Conservation (phyloP, 2,888 invertebrate species). For the Listrodromus nycthemerus region DNA sequence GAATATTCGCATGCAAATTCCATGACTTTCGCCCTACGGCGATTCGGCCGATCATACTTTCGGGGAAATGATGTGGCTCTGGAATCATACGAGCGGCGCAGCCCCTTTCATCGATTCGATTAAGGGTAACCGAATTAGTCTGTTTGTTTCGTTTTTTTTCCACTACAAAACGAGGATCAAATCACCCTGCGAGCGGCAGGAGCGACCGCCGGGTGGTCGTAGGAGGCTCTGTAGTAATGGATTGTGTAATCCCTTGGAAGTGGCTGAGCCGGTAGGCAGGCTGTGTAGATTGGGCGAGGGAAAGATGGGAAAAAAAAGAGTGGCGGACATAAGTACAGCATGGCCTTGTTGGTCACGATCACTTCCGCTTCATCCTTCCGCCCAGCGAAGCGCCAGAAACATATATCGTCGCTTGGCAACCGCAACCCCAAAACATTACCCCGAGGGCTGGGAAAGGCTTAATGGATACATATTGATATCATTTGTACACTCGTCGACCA, state of each 20-base stretch:
- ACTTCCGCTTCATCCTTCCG: constrained; percentile 75
- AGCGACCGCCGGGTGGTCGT: constrained; percentile 22
- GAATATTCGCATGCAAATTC: no score
- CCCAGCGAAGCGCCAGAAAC: constrained; percentile 40
- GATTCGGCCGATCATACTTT: no score
- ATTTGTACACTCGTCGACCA: constrained; percentile 76
- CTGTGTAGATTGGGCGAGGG: constrained; percentile 59
- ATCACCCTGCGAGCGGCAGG: constrained; percentile 35
- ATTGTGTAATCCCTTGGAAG: constrained; percentile 66
- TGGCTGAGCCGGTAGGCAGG: constrained; percentile 65
- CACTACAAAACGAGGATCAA: constrained; percentile 46
- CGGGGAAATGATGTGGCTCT: no score
- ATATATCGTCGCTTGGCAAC: constrained; percentile 63
- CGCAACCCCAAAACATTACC: constrained; percentile 68
- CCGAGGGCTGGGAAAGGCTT: constrained; percentile 71
- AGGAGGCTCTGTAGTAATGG: constrained; percentile 53
- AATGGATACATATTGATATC: constrained; percentile 82
- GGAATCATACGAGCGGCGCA: neutral
- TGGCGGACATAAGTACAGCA: constrained; percentile 73
- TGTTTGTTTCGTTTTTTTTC: constrained; percentile 24
- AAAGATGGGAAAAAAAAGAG: constrained; percentile 46
- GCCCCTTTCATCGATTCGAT: constrained; percentile 1
- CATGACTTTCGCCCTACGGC: no score
- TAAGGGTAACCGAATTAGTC: neutral
- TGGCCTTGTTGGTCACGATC: constrained; percentile 77